phyloP scores from a whole-genome alignment of 2,888 invertebrate species.

The Campaea margaritaria region DNA sequence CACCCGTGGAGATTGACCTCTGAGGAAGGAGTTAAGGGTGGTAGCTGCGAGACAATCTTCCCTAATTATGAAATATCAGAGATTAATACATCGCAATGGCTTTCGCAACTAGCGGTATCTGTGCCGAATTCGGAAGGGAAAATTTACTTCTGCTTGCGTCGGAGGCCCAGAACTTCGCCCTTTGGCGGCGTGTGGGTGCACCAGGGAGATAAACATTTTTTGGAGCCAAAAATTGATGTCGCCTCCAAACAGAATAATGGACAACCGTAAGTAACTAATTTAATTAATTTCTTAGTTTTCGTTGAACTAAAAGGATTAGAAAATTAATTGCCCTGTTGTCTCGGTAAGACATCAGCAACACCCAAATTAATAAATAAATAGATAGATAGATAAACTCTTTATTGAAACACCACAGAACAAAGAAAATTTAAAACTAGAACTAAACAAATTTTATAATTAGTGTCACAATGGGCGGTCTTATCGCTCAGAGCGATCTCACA shows the following conservation, averaged over 20 bases:
- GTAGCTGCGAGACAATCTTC: conserved; percentile 66
- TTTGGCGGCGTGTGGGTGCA: conserved; percentile 78
- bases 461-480: no score
- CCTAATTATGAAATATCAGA: conserved; percentile 74
- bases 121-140: conserved; percentile 59
- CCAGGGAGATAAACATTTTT: conserved; percentile 76
- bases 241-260: conserved; percentile 21
- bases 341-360: no score
- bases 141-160: conserved; percentile 70
- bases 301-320: conserved; percentile 10
- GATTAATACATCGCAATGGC: conserved; percentile 62
- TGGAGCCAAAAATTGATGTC: conserved; percentile 62
- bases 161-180: conserved; percentile 57
- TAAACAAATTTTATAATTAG: no score
- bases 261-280: conserved; percentile 45
- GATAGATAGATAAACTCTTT: no score
- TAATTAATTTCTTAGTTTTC: conserved; percentile 16
- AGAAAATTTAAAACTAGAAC: no score
- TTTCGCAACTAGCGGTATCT: conserved; percentile 60
- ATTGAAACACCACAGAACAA: no score
- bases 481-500: no score
- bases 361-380: no score
- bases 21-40: conserved; percentile 59
- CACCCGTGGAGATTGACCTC: conserved; percentile 76
- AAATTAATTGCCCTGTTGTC: neutral